Percentiles rank a stretch among this genome's conserved stretches.
Evolutionary conservation across 2,888 invertebrate species (phyloP).

Genomic region (Eurytoma adleriae): DNA sequence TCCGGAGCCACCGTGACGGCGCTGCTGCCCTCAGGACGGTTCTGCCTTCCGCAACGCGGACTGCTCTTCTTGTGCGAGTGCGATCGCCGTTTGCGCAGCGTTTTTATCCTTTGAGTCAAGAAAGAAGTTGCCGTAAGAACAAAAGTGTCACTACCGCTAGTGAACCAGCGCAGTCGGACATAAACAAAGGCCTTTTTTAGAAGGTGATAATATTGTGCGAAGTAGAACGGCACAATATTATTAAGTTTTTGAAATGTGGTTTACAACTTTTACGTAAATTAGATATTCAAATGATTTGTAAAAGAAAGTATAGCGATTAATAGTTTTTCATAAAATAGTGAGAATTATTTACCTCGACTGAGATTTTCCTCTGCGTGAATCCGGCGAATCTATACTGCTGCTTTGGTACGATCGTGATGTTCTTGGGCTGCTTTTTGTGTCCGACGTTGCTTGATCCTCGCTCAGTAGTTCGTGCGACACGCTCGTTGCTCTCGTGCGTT

Average conservation of each 20-base stretch:
- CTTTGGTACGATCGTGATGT: conserved; percentile 1
- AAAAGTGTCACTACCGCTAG: not conserved
- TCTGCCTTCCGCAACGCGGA: not conserved
- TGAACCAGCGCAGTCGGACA: not conserved
- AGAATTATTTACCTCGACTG: conserved; percentile 10
- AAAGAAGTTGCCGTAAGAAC: not conserved
- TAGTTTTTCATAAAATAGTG: no score
- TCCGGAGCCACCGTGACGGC: not conserved
- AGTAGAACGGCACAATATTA: no score
- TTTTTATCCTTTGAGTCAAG: not conserved
- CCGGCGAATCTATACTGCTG: not conserved
- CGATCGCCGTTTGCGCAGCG: not conserved
- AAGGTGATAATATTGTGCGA: not conserved
- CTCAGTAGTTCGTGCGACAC: not conserved
- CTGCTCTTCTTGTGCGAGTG: not conserved
- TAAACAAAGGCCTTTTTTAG: not conserved
- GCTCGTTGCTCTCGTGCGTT: not conserved
- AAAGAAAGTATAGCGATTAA: no score
- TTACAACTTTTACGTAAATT: no score
- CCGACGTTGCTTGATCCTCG: not conserved
- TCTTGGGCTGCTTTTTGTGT: not conserved
- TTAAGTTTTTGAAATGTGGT: no score
- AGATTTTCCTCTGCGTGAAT: not conserved
- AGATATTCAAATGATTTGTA: no score
- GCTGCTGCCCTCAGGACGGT: conserved; percentile 1